phyloP scores from a whole-genome alignment of 2,888 invertebrate species.

The Stomorhina lunata region DNA sequence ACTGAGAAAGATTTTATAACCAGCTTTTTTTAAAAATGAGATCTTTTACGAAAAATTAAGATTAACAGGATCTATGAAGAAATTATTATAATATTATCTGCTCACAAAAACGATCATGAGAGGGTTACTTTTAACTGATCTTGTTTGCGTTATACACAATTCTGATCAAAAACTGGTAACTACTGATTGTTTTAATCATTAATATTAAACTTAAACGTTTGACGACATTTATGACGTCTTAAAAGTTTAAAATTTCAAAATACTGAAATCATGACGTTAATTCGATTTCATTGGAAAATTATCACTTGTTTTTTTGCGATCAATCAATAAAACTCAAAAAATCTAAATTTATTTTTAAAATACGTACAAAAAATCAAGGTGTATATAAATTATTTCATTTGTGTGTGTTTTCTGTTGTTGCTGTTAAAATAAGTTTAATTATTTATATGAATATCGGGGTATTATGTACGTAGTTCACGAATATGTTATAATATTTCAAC shows the following conservation, averaged over 20 bases:
- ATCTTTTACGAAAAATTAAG: not conserved
- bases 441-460: not conserved
- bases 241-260: not conserved
- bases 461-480: not conserved
- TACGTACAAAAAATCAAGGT: not conserved
- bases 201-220: not conserved
- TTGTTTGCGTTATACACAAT: too few species aligned
- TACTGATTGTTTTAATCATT: too few species aligned
- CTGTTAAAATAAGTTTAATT: not conserved
- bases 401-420: not conserved
- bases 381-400: not conserved
- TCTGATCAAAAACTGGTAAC: too few species aligned
- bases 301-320: not conserved
- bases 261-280: not conserved
- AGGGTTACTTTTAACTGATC: too few species aligned
- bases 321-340: not conserved
- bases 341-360: too few species aligned
- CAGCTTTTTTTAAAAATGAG: not conserved
- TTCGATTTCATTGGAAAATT: not conserved
- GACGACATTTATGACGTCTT: constrained; percentile 12
- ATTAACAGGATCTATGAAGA: too few species aligned
- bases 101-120: too few species aligned
- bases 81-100: too few species aligned
- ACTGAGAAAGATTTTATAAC: too few species aligned
- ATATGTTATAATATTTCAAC: not conserved